Base-by-base conservation (phyloP, 2,113 vertebrate genomes). In the Acrocephalus kingi region DNA sequence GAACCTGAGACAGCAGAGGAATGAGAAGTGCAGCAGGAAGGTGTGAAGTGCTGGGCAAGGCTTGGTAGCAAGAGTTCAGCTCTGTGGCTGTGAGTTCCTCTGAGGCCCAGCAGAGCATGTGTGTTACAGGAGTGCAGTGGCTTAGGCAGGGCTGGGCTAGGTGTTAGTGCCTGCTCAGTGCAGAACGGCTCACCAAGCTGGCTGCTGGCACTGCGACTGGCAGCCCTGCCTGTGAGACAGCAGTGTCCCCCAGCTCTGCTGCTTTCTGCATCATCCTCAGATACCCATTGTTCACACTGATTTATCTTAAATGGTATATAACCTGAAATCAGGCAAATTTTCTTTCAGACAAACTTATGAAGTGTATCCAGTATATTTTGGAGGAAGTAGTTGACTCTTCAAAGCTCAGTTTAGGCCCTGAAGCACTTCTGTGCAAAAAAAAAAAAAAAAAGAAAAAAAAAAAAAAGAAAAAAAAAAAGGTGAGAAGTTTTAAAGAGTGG, bases 191-290 rank as follows among this genome's bases (percentile, higher is more conserved):
- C 72, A 6, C 16, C 10, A 10, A 33, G 41, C 41, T 69, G 69
- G 27, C 87, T 85, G 49, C 77, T 67, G 54, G 23, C 45, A 10
- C 45, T 2, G 2, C 8, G 18, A 11, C 68, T 86, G 51, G 51
- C 33, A 18, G 69, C 16, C 23, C n/a, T 69, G 33, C 33, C 37
- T 43, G 35, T 5, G 15, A 30, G 24, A 15, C 45, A 25, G 15
- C 0, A 0, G 21, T 66, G 59, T 28, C 19, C 33, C 51, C 8
- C 4, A 48, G 37, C 59, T 51, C 62, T 75, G 51, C 58, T 41
- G 59, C 52, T 62, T 81, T 71, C 56, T 46, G 58, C 41, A 11
- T 35, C 0, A 0, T 21, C 41, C 4, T 1, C n/a, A 52, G 28
- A 8, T 24, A 21, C 15, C 28, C 1, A 2, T 5, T 7, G 10